Conservation (phyloP, 2,888 invertebrate genomes). For the Marasmarcha lunaedactyla region DNA sequence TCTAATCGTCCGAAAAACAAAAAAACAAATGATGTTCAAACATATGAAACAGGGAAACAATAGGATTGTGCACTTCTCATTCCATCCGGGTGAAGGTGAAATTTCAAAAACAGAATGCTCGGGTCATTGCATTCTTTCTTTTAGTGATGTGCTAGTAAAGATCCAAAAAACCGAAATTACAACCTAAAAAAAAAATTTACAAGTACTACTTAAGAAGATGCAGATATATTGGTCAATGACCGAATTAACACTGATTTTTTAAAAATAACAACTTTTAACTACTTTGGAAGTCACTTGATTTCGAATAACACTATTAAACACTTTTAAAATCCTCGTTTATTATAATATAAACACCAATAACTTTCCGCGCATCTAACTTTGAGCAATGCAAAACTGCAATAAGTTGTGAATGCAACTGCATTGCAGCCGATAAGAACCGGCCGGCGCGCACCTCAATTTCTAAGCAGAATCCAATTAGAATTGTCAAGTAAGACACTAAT, state of each 20-base stretch:
- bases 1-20: slow-evolving; percentile 70
- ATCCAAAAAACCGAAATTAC: slow-evolving; percentile 54
- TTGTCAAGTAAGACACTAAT: slow-evolving; percentile 34
- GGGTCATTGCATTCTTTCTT: slow-evolving; percentile 53
- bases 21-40: slow-evolving; percentile 70
- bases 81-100: slow-evolving; percentile 60
- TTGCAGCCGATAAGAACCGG: slow-evolving; percentile 70
- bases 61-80: slow-evolving; percentile 66
- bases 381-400: slow-evolving; percentile 67
- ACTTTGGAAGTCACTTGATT: slow-evolving; percentile 52
- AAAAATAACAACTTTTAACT: slow-evolving; percentile 50
- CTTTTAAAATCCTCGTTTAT: slow-evolving; percentile 39
- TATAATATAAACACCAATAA: slow-evolving; percentile 50
- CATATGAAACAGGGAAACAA: slow-evolving; percentile 69
- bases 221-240: slow-evolving; percentile 69
- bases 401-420: slow-evolving; percentile 71
- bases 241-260: slow-evolving; percentile 63
- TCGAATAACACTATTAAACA: slow-evolving; percentile 52
- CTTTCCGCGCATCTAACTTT: slow-evolving; percentile 65
- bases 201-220: slow-evolving; percentile 33
- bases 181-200: slow-evolving; percentile 35
- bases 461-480: slow-evolving; percentile 62
- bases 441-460: slow-evolving; percentile 64
- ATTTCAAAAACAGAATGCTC: slow-evolving; percentile 65
- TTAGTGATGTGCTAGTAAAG: slow-evolving; percentile 54